Base-by-base conservation (phyloP, 2,113 vertebrate genomes). In the Ceyx melanurus region DNA sequence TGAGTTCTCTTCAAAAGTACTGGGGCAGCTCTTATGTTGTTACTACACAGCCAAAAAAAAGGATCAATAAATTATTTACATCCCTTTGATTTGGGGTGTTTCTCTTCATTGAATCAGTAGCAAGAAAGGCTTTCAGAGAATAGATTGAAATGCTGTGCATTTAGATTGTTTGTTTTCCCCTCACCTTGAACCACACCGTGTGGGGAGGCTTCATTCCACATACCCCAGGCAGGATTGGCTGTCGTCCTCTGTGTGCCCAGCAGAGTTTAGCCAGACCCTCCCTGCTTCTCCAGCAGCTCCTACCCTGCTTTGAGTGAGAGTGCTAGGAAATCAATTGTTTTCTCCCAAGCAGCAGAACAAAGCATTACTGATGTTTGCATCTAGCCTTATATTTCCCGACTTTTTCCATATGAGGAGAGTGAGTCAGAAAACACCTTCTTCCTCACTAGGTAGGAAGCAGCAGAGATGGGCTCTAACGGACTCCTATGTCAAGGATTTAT, bases 401-500 rank as follows among this genome's bases (percentile, higher is more conserved):
- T 53, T 87, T 56, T 77, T 68, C 53, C 19, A 4, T 15, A 4
- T 3, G n/a, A 65, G 28, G 23, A 65, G 35, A 28, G 13, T 10
- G 23, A 83, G 43, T 60, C 42, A 64, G 57, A 76, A 51, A 13
- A 62, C 50, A 73, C 14, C 28, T 73, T 33, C 61, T 40, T 66
- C 74, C 62, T 33, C 1, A 3, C 29, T 58, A n/a, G 73, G 26
- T 6, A 31, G 35, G 20, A 73, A 51, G 54, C 2, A 2, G 43
- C 82, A 46, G 51, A 68, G 18, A 3, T 7, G 3, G 31, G 7
- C 66, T 73, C 33, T 40, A 20, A 46, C 0, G 0, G 22, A 13
- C 45, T 22, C 48, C 62, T 26, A 51, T 1, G 0, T 9, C 5
- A 45, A 57, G 50, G 12, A 4, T 23, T 58, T 0, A 22, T 80